These are phyloP conservation scores for Drosophila biarmipes DNA, from an alignment of 1,140 invertebrate genomes.

Conservation along the genomic window DNA sequence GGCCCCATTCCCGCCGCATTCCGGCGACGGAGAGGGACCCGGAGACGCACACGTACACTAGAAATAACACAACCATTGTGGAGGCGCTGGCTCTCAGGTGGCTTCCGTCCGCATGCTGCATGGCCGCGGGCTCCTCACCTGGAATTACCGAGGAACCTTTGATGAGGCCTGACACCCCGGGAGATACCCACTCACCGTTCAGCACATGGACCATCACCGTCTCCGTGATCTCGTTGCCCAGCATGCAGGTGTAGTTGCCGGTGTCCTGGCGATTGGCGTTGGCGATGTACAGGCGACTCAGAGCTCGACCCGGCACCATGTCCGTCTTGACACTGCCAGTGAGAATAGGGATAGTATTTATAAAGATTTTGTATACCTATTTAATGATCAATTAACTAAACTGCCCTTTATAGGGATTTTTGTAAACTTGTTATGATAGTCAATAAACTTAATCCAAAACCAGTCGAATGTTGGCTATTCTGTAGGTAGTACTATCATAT, in stretches of 20 bases:
- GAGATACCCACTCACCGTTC: conserved; percentile 87
- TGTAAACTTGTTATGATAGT: too few species aligned
- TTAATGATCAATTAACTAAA: not conserved
- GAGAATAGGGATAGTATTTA: not conserved
- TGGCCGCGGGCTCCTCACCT: conserved; percentile 83
- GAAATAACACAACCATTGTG: conserved; percentile 80
- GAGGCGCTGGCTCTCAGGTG: conserved; percentile 47
- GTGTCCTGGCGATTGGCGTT: conserved; percentile 93
- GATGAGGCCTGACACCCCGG: not conserved
- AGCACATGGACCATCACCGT: conserved; percentile 92
- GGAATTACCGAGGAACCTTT: not conserved
- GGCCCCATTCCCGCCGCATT: not conserved
- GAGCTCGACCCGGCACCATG: conserved; percentile 89
- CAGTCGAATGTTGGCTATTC: too few species aligned
- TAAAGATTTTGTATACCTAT: not conserved
- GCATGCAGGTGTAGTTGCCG: conserved; percentile 93
- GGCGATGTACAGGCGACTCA: conserved; percentile 92
- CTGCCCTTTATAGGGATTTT: too few species aligned
- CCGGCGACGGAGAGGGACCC: not conserved
- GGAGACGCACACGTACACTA: conserved; percentile 55
- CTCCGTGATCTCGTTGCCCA: conserved; percentile 91
- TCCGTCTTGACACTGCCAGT: conserved; percentile 91
- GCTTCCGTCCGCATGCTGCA: conserved; percentile 80
- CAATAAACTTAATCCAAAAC: too few species aligned
- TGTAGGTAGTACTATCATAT: too few species aligned